Conservation (phyloP, 2,113 vertebrate genomes). For the Paradoxurus hermaphroditus region DNA sequence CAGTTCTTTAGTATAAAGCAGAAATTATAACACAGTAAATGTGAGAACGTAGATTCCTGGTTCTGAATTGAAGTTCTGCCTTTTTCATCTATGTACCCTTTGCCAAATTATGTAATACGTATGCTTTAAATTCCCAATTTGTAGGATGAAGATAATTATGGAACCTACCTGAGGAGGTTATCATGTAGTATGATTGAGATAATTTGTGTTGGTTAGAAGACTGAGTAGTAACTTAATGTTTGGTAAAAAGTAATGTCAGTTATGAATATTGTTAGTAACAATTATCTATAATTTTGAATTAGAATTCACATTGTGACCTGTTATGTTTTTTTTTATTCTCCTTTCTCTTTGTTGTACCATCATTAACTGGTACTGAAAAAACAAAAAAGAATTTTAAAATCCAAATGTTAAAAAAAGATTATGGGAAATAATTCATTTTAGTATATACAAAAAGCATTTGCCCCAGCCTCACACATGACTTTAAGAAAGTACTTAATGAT, state of each 20-base stretch:
- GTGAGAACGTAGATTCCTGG: not conserved
- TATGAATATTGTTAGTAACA: not conserved
- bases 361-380: not conserved
- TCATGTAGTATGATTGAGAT: not conserved
- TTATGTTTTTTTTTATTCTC: not conserved
- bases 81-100: not conserved
- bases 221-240: not conserved
- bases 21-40: not conserved
- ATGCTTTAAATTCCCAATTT: not conserved
- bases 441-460: not conserved
- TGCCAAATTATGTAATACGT: not conserved
- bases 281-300: not conserved
- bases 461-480: not conserved
- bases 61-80: not conserved
- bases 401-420: not conserved
- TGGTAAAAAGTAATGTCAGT: not conserved
- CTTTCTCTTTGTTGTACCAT: not conserved
- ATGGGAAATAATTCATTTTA: not conserved
- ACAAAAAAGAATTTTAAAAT: not conserved
- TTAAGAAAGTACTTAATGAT: not conserved
- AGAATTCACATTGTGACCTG: not conserved
- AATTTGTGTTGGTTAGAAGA: not conserved
- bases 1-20: not conserved
- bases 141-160: not conserved
- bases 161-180: not conserved